phyloP scores from a whole-genome alignment of 2,113 vertebrate genomes.

The Piprites chloris region DNA sequence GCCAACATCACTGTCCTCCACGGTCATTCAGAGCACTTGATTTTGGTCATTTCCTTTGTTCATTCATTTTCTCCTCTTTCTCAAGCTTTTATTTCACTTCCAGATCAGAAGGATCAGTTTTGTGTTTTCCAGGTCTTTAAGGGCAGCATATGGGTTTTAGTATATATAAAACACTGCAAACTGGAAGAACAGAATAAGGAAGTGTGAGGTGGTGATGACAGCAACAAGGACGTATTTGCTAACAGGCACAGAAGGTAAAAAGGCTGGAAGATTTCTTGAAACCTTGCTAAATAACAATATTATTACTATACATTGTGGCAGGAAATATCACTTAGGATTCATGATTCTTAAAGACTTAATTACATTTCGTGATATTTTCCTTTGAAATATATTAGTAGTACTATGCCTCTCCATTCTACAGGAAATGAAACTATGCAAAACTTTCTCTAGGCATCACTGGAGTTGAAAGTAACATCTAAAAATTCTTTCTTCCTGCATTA shows the following conservation, averaged over 20 bases:
- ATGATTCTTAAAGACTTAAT: background rate
- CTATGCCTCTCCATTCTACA: background rate
- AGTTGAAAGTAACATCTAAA: background rate
- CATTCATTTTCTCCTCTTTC: background rate
- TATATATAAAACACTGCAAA: background rate
- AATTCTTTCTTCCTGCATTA: background rate
- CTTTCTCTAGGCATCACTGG: background rate
- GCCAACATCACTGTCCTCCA: background rate
- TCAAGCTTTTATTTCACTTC: background rate
- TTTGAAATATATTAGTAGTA: background rate
- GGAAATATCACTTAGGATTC: background rate
- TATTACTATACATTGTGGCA: background rate
- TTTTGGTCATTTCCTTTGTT: background rate
- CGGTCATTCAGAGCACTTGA: background rate
- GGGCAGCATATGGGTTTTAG: background rate
- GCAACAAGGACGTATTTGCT: accelerated
- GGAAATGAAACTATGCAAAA: background rate
- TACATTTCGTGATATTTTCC: background rate
- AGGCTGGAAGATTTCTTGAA: background rate
- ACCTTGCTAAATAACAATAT: background rate
- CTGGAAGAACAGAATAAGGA: background rate
- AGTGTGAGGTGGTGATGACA: background rate
- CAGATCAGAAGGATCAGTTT: background rate
- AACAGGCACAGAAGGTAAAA: background rate
- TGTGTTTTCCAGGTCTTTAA: background rate